Evolutionary conservation across 1,140 invertebrate genomes (phyloP).

Genomic region (Heliconius hermathena): DNA sequence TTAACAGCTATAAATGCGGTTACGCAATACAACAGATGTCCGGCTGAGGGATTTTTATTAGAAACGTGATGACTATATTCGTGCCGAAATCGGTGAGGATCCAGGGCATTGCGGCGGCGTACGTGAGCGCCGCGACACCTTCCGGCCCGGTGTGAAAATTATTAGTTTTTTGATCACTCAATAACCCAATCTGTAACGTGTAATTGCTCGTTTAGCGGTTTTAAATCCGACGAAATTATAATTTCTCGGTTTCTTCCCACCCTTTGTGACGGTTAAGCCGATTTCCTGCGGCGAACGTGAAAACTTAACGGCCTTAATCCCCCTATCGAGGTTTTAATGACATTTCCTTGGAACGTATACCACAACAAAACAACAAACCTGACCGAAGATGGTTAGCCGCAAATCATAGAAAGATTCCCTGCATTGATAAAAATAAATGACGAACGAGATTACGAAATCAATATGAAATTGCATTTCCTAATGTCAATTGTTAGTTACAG

Average conservation of each 20-base stretch:
- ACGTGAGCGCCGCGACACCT: slow-evolving; percentile 74
- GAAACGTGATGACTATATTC: slow-evolving; percentile 73
- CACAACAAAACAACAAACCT: slow-evolving; percentile 72
- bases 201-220: slow-evolving; percentile 79
- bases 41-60: slow-evolving; percentile 72
- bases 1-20: slow-evolving; percentile 76
- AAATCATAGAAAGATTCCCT: slow-evolving; percentile 81
- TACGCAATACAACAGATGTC: slow-evolving; percentile 71
- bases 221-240: slow-evolving; percentile 71
- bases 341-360: slow-evolving; percentile 67
- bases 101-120: slow-evolving; percentile 55
- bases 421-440: slow-evolving; percentile 80
- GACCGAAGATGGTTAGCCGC: slow-evolving; percentile 71
- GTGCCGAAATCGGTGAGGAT: slow-evolving; percentile 63
- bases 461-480: slow-evolving; percentile 82
- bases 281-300: slow-evolving; percentile 78
- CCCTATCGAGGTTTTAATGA: slow-evolving; percentile 78
- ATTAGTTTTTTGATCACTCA: slow-evolving; percentile 77
- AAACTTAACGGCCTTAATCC: slow-evolving; percentile 74
- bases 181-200: slow-evolving; percentile 74
- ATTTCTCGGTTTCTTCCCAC: slow-evolving; percentile 78
- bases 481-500: slow-evolving; percentile 82
- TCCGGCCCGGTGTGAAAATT: slow-evolving; percentile 78
- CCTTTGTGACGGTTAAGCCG: slow-evolving; percentile 75
- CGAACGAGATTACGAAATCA: slow-evolving; percentile 76